Evolutionary conservation across 2,113 vertebrate genomes (phyloP).

Genomic region (Panthera uncia): DNA sequence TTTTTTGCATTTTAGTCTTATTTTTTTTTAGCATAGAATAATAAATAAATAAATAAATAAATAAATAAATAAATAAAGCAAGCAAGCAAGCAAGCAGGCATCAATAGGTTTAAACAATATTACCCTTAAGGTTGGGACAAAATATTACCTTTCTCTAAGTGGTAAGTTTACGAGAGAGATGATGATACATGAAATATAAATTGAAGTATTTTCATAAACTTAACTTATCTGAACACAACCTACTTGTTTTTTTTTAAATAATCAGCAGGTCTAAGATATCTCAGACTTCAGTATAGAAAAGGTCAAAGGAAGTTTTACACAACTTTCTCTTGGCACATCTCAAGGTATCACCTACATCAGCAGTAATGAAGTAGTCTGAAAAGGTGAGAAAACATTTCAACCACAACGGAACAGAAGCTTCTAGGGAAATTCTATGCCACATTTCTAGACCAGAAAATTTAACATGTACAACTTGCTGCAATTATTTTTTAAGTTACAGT

Average conservation of each 20-base stretch:
- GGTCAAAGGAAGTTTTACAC: slow-evolving; percentile 57
- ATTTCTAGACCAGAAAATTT: slow-evolving; percentile 31
- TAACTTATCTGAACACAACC: slow-evolving; percentile 35
- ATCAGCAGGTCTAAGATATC: neutral
- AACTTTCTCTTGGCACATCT: slow-evolving; percentile 52
- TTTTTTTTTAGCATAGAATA: neutral
- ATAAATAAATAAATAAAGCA: neutral
- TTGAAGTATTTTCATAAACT: neutral
- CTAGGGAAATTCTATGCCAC: slow-evolving; percentile 17
- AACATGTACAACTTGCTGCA: neutral
- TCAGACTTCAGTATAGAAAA: slow-evolving; percentile 9
- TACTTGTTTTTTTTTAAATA: slow-evolving; percentile 36
- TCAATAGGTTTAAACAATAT: slow-evolving; percentile 1
- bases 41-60: slow-evolving; percentile 5
- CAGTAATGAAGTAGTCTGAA: slow-evolving; percentile 40
- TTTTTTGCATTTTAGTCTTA: neutral
- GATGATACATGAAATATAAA: slow-evolving; percentile 3
- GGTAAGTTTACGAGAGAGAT: neutral
- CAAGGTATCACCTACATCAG: slow-evolving; percentile 23
- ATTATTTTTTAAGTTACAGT: neutral
- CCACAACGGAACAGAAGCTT: slow-evolving; percentile 63
- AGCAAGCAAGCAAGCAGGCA: neutral
- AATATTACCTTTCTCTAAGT: neutral
- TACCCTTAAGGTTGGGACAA: neutral
- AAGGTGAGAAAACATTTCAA: slow-evolving; percentile 67